These are phyloP conservation scores for Sinodicranocentrus sp. DNA, from an alignment of 2,888 invertebrate genomes.

Conservation along the genomic window DNA sequence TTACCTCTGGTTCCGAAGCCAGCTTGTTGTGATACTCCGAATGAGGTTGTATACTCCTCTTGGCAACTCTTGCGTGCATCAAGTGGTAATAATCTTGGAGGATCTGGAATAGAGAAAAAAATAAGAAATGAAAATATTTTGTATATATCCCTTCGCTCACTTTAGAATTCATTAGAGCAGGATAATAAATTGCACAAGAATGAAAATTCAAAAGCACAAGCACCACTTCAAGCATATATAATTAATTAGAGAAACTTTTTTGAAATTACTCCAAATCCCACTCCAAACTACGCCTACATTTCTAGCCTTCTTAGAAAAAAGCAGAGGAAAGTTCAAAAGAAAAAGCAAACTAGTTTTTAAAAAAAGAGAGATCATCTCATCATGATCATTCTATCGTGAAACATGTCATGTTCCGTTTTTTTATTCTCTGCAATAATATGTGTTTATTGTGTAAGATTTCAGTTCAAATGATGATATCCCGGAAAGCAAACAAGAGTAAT, in stretches of 20 bases:
- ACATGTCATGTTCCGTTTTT: background rate
- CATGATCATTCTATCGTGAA: background rate
- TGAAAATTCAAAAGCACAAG: too few relatives aligned
- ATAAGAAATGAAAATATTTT: conserved; percentile 1
- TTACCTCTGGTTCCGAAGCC: conserved; percentile 86
- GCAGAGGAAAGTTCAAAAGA: too few relatives aligned
- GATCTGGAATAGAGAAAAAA: conserved; percentile 83
- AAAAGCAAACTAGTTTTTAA: background rate
- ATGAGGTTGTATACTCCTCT: conserved; percentile 87
- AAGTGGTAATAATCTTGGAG: conserved; percentile 92
- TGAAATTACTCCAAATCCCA: too few relatives aligned
- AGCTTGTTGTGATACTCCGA: conserved; percentile 85
- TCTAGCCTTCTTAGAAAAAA: too few relatives aligned
- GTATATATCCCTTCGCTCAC: background rate
- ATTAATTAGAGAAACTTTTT: too few relatives aligned
- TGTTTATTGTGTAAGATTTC: background rate
- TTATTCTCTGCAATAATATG: background rate
- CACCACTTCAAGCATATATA: too few relatives aligned
- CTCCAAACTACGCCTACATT: too few relatives aligned
- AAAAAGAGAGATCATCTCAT: background rate
- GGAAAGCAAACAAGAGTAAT: conserved; percentile 14
- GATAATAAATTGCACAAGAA: background rate
- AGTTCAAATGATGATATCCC: background rate
- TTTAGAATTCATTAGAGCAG: background rate
- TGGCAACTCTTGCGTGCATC: conserved; percentile 87